Conservation (phyloP, 2,113 vertebrate genomes). For the Galemys pyrenaicus region DNA sequence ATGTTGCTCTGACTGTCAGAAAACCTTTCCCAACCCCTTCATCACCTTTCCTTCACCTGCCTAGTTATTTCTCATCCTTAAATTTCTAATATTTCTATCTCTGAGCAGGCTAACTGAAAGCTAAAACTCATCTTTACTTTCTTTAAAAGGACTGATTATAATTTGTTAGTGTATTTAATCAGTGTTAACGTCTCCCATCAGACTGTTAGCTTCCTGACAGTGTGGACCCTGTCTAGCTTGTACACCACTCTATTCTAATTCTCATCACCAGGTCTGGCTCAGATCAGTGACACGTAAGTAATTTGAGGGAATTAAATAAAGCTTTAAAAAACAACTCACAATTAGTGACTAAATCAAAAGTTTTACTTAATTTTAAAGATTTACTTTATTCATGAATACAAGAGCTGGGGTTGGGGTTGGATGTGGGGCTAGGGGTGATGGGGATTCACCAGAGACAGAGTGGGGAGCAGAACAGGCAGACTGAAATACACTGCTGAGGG, state of each 20-base stretch:
- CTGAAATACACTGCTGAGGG: no score
- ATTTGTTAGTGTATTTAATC: constrained; percentile 27
- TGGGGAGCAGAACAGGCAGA: no score
- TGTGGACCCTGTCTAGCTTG: neutral
- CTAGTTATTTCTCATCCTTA: neutral
- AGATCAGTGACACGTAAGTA: neutral
- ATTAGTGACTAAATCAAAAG: neutral
- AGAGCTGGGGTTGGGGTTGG: no score
- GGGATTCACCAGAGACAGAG: no score
- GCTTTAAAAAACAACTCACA: neutral
- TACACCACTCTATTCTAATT: neutral
- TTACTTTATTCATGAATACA: no score
- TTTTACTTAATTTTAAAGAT: no score
- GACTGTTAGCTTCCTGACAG: neutral
- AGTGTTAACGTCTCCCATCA: neutral
- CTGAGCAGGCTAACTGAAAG: constrained; percentile 16
- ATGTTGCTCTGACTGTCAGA: neutral
- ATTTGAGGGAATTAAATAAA: constrained; percentile 4
- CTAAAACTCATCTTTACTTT: neutral
- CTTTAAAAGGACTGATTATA: neutral
- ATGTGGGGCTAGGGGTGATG: no score
- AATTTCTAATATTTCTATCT: neutral
- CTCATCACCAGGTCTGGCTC: neutral
- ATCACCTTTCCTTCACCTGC: neutral
- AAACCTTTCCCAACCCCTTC: neutral